phyloP scores from a whole-genome alignment of 2,113 vertebrate species.

The Tinamus guttatus region DNA sequence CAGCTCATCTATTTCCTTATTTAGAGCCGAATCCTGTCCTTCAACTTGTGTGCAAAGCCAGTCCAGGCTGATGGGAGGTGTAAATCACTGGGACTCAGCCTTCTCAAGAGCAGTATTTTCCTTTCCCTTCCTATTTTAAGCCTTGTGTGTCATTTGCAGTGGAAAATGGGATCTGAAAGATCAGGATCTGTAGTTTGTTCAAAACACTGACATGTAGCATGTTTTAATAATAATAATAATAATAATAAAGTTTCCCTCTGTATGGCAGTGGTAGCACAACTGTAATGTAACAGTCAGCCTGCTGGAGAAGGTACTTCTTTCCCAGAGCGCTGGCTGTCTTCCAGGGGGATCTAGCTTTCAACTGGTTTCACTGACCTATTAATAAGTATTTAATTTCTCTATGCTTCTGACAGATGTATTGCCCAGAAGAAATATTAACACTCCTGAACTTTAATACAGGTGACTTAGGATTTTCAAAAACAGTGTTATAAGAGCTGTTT shows the following conservation, averaged over 20 bases:
- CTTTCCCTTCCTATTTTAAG: conserved; percentile 58
- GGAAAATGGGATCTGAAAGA: background rate
- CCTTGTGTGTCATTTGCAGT: background rate
- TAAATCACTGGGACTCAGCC: conserved; percentile 37
- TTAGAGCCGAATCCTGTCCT: conserved; percentile 35
- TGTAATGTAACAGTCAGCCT: background rate
- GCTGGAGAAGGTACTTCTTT: background rate
- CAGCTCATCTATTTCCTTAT: conserved; percentile 44
- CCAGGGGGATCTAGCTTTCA: conserved; percentile 26
- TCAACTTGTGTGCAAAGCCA: background rate
- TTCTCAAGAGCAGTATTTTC: conserved; percentile 7
- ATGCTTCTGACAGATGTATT: conserved; percentile 27
- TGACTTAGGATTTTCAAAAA: background rate
- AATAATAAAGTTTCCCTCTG: background rate
- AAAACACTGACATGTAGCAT: background rate
- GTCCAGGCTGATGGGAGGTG: conserved; percentile 4
- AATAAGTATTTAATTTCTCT: conserved; percentile 57
- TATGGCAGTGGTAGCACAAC: background rate
- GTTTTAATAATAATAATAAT: too few species aligned
- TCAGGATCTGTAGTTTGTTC: background rate
- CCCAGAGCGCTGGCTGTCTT: background rate
- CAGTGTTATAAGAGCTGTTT: background rate
- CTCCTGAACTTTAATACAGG: conserved; percentile 44
- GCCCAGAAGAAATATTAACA: conserved; percentile 52
- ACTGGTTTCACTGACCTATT: conserved; percentile 44